Evolutionary conservation across 2,113 vertebrate species (phyloP).

Genomic region (Dasyornis broadbenti): DNA sequence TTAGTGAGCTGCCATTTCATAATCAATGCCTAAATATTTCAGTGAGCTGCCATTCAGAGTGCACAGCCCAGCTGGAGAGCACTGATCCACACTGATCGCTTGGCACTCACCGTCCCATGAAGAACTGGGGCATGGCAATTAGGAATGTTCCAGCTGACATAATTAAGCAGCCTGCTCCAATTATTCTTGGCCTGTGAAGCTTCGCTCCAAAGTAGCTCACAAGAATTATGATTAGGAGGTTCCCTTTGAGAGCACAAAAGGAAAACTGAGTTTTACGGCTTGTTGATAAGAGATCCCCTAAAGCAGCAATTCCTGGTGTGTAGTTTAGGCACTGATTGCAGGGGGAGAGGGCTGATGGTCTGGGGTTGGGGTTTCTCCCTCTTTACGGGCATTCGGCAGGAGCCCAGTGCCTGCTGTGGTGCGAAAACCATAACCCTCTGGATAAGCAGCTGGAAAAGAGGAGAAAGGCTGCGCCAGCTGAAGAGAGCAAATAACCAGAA

Average conservation of each 20-base stretch:
- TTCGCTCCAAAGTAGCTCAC: conserved; percentile 94
- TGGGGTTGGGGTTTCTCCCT: background rate
- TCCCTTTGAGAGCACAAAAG: conserved; percentile 75
- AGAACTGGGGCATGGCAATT: conserved; percentile 90
- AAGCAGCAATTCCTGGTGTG: background rate
- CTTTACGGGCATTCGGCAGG: background rate
- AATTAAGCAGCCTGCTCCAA: conserved; percentile 85
- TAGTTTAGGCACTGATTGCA: background rate
- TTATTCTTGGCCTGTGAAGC: conserved; percentile 90
- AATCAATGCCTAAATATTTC: background rate
- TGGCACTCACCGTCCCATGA: conserved; percentile 86
- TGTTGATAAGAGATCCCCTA: background rate
- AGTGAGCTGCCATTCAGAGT: background rate
- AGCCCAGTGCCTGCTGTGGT: background rate
- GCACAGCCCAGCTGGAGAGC: background rate
- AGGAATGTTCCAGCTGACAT: conserved; percentile 91
- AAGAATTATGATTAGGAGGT: conserved; percentile 88
- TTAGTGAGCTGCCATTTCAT: background rate
- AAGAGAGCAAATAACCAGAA: background rate
- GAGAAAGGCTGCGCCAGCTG: background rate
- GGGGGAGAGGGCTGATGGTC: background rate
- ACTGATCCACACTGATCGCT: background rate
- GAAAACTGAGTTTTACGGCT: background rate
- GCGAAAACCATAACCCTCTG: background rate
- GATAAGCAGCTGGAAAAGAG: background rate